Base-by-base conservation (phyloP, 1,140 invertebrate species). In the Theocolax elegans region DNA sequence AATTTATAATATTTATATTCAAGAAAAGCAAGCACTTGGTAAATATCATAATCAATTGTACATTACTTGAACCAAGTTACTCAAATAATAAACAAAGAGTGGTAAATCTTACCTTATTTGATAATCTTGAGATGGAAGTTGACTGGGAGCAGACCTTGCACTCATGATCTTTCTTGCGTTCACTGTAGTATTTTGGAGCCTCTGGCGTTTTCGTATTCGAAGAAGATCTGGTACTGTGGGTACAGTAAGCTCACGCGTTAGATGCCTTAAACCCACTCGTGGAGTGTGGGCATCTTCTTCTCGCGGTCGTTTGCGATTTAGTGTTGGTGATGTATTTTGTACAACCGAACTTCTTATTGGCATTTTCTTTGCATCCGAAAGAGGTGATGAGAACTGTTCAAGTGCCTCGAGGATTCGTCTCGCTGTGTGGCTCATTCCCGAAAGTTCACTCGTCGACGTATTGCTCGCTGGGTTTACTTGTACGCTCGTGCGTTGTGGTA, bases 281-380 rank as follows among this genome's bases (percentile, higher is more conserved):
- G 77, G 63, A 13, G 78, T 35, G 7, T 59, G 60, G 0, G 59
- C 67, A 19, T 72, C 71, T 15, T 83, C 79, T n/a, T 83, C 79
- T 8, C 78, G 72, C 1, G 48, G 2, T 49, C 82, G 72, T 40
- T 82, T 83, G 15, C 71, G 82, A 12, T 17, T 65, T 7, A 25
- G 23, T 23, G 62, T 46, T 6, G 71, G 53, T 1, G 74, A 71
- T 4, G 56, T 58, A 15, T 49, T 63, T 23, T 66, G 73, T 25
- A 60, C 59, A 12, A 62, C 23, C 21, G n/a, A 53, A 12, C 73
- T 66, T 54, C 80, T 81, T 1, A 86, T 79, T n/a, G 91, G 90
- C 77, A 92, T 91, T 74, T 91, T 90, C 75, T 89, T 91, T 21
- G 89, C 91, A 78, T 93, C 91, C n/a, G 86, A 87, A 59, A 93